phyloP scores from a whole-genome alignment of 2,113 vertebrate genomes.

The Toxotes jaculatrix region DNA sequence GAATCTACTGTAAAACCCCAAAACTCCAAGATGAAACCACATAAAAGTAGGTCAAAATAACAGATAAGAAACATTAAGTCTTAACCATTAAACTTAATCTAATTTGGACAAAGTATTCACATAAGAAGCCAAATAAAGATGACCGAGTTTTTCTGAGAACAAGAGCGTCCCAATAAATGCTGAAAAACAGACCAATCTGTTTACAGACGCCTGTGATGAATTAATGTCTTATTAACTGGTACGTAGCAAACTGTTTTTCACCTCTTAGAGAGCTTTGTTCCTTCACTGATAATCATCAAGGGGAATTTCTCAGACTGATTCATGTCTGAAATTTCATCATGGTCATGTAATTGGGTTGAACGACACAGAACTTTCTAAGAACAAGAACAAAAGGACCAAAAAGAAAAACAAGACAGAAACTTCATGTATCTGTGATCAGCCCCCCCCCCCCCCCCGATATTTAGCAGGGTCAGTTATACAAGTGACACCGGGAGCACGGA shows the following conservation, averaged over 20 bases:
- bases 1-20: neutral
- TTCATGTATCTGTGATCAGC: neutral
- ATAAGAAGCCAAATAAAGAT: neutral
- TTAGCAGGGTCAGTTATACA: neutral
- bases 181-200: slow-evolving; percentile 14
- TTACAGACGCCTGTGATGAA: neutral
- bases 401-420: neutral
- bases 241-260: neutral
- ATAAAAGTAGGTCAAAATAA: neutral
- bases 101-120: neutral
- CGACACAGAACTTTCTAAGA: neutral
- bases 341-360: neutral
- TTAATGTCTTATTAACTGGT: neutral
- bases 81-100: slow-evolving; percentile 9
- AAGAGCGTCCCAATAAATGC: neutral
- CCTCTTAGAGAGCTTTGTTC: neutral
- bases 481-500: no score
- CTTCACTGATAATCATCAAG: neutral
- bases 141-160: slow-evolving; percentile 3
- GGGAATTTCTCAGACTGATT: neutral
- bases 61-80: neutral
- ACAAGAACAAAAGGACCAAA: neutral
- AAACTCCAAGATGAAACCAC: neutral
- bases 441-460: neutral
- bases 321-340: slow-evolving; percentile 1